A percentile compares a stretch with the other conserved stretches of the same genome.
phyloP scores from a whole-genome alignment of 2,113 vertebrate species.

The Neodon shergylaensis region DNA sequence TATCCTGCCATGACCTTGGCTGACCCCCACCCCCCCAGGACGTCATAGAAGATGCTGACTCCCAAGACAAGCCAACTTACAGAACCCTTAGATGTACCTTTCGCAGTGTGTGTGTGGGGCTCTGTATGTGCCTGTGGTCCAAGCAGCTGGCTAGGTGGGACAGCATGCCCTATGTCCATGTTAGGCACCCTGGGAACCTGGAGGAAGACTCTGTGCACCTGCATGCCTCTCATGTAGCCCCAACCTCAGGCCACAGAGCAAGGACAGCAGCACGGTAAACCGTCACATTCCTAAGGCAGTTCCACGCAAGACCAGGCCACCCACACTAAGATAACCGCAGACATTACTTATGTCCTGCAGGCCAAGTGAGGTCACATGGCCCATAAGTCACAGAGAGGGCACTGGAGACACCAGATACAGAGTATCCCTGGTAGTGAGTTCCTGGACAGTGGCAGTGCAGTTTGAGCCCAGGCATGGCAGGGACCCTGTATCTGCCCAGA shows the following conservation, averaged over 20 bases:
- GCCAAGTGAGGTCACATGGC: accelerated
- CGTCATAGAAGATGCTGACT: neutral
- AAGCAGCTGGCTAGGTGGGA: neutral
- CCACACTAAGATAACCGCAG: too few relatives aligned
- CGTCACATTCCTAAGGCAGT: neutral
- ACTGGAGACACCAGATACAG: accelerated
- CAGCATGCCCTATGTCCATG: accelerated
- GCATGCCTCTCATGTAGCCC: neutral
- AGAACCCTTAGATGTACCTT: neutral
- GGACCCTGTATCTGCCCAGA: neutral
- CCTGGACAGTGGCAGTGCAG: neutral
- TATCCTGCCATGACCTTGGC: neutral
- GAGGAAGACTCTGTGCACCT: neutral
- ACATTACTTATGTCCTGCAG: neutral
- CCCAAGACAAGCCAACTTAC: accelerated
- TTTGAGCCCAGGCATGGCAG: too few relatives aligned
- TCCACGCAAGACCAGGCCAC: neutral
- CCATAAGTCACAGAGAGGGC: neutral
- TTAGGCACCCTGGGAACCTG: accelerated
- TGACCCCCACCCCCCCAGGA: neutral
- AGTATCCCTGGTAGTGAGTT: neutral
- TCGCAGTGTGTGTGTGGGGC: too few relatives aligned
- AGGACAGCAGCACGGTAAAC: neutral
- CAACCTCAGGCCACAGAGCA: neutral
- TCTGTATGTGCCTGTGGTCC: neutral